A percentile compares a stretch with the other conserved stretches of the same genome.
phyloP scores from a whole-genome alignment of 53 echinoderm and acorn worm species.

The Holothuria leucospilota region DNA sequence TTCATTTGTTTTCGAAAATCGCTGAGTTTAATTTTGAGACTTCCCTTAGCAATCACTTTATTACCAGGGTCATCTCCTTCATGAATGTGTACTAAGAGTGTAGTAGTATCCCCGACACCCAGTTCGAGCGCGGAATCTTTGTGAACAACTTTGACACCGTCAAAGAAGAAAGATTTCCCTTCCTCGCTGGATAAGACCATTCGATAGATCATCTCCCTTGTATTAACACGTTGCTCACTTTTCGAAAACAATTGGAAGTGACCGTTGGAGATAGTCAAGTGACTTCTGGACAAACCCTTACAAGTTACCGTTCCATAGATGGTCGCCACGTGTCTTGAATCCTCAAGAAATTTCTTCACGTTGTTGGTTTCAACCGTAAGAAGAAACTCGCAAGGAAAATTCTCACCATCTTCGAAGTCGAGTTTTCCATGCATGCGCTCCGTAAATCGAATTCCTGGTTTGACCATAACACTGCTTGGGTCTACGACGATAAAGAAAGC shows the following conservation, averaged over 20 bases:
- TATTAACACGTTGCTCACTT: constrained; percentile 60
- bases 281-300: constrained; percentile 56
- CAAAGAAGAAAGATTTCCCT: constrained; percentile 57
- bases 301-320: constrained; percentile 70
- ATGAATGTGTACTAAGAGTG: constrained; percentile 50
- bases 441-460: constrained; percentile 74
- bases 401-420: constrained; percentile 38
- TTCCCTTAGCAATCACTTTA: constrained; percentile 58
- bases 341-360: constrained; percentile 66
- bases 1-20: constrained; percentile 70
- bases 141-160: constrained; percentile 69
- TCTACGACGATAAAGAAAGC: constrained; percentile 2
- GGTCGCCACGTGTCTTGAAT: constrained; percentile 55
- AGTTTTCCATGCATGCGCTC: constrained; percentile 71
- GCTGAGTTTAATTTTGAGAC: constrained; percentile 53
- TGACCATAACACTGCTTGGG: constrained; percentile 53
- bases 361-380: constrained; percentile 74
- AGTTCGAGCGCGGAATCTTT: constrained; percentile 77
- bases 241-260: constrained; percentile 68
- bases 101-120: constrained; percentile 71
- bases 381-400: constrained; percentile 47
- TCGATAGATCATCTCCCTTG: constrained; percentile 75
- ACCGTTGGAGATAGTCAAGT: constrained; percentile 67
- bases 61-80: constrained; percentile 51
- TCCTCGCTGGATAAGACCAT: constrained; percentile 66